Evolutionary conservation across 2,888 invertebrate species (phyloP).

Genomic region (Cephus rjabovi): DNA sequence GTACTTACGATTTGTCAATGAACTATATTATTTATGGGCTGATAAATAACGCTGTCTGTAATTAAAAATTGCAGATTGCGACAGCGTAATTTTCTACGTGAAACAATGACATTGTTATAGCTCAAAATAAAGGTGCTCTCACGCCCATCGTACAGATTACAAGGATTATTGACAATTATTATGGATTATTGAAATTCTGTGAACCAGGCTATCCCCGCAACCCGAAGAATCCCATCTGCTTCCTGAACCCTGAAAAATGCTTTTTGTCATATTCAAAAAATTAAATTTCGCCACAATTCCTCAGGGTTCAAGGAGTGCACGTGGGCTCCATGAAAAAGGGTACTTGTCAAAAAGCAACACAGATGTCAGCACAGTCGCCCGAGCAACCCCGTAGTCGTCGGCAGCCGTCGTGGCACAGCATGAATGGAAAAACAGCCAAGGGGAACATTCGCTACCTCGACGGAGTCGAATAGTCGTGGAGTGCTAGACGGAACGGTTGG

Average conservation of each 20-base stretch:
- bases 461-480: not conserved
- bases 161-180: not conserved
- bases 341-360: not conserved
- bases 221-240: not conserved
- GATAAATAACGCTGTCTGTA: not conserved
- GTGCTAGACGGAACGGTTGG: conserved; percentile 30
- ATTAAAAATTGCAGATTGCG: not conserved
- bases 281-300: no score
- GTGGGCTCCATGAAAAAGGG: not conserved
- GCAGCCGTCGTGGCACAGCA: not conserved
- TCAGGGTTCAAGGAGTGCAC: not conserved
- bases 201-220: no score
- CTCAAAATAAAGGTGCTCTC: not conserved
- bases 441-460: not conserved
- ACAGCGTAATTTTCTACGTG: not conserved
- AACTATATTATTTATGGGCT: not conserved
- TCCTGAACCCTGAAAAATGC: not conserved
- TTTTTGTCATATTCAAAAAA: no score
- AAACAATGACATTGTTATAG: not conserved
- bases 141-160: not conserved
- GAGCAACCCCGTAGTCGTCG: not conserved
- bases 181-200: not conserved
- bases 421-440: not conserved
- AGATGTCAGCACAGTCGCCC: not conserved
- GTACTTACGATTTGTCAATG: not conserved